Evolutionary conservation across 2,797 vertebrate species (phyloP).

Genomic region (Acrossocheilus fasciatus): DNA sequence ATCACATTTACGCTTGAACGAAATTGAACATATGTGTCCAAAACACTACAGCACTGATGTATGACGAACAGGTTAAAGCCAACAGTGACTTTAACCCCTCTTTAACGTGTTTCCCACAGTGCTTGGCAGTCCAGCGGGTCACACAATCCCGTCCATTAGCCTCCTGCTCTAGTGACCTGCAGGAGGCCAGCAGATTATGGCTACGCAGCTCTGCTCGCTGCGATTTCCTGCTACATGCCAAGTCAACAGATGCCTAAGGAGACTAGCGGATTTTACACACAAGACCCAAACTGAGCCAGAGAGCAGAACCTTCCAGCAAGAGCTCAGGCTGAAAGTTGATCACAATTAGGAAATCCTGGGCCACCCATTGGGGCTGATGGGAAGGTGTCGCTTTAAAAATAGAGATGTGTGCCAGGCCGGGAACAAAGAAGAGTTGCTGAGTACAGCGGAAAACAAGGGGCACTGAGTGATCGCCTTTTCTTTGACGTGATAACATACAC

Average conservation of each 20-base stretch:
- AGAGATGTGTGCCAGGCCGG: background rate
- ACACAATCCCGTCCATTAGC: constrained; percentile 28
- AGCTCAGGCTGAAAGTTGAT: constrained; percentile 44
- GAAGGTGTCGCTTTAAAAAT: constrained; percentile 33
- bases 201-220: background rate
- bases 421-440: background rate
- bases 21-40: background rate
- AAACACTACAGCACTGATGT: background rate
- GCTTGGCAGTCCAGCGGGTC: constrained; percentile 33
- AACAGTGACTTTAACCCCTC: background rate
- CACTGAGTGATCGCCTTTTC: background rate
- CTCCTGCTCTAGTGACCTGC: constrained; percentile 53
- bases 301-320: constrained; percentile 21
- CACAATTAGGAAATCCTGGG: constrained; percentile 52
- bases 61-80: background rate
- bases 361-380: constrained; percentile 47
- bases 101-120: constrained; percentile 42
- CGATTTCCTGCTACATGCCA: constrained; percentile 33
- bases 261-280: constrained; percentile 52
- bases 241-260: constrained; percentile 60
- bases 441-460: background rate
- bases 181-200: constrained; percentile 13
- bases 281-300: constrained; percentile 5
- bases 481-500: background rate
- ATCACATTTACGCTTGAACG: background rate